Evolutionary conservation across 2,888 invertebrate species (phyloP), one percentile per base, ranked within the genome.

Genomic region (Lucinisca nassula): DNA sequence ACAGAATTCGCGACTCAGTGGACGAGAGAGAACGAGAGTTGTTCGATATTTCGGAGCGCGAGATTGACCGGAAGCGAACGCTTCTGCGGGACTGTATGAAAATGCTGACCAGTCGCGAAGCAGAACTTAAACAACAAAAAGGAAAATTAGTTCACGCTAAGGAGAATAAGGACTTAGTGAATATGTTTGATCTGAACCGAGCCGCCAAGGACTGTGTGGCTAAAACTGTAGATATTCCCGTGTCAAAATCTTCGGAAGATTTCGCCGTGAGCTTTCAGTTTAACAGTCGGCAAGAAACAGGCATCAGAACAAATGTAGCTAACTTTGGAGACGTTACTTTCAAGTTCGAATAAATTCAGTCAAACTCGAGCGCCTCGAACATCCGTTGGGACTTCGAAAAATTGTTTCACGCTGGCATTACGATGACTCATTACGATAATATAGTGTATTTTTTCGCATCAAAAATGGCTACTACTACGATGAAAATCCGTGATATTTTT

Each of bases 221-320:
- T 17, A 88, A 90, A n/a, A 89, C 92, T 79, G 92, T 94, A 1
- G 75, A 92, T 38, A 92, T 95, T 30, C 94, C 93, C 3, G 92
- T 91, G 3, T 90, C 93, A 1, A 91, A 93, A 51, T 91, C 92
- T 10, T 91, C 92, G 4, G 92, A 93, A 74, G 94, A 93, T 74
- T 95, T 95, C 83, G 91, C 93, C 4, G 94, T 94, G 24, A 93
- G 93, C 45, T 94, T 95, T 51, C 93, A 94, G 91, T 95, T 94
- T 76, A 94, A 93, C 86, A 92, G 93, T 35, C 88, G 93, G 24
- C 89, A 93, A 55, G 94, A 94, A 81, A 85, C 93, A 35, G 88
- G 87, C 49, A 91, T 95, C n/a, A 84, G 93, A 49, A 90, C 91
- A 58, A 91, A 93, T 73, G 90, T 95, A 72, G 80, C 85, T 21